phyloP scores from a whole-genome alignment of 53 echinoderm and acorn worm species.

The Holothuria scabra region DNA sequence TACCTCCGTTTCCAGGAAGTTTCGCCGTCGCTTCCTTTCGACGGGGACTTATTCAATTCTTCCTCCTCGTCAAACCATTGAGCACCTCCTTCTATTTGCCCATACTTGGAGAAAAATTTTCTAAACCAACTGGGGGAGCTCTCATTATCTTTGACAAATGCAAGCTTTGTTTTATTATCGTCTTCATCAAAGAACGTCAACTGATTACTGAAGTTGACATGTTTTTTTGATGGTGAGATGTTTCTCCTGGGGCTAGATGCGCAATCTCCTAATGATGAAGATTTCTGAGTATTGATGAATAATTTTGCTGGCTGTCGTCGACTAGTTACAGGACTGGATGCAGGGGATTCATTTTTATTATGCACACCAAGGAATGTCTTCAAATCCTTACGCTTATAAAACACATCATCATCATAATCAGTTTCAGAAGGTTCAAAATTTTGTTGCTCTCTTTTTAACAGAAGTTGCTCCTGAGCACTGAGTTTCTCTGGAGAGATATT shows the following conservation, averaged over 20 bases:
- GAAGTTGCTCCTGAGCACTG: constrained; percentile 37
- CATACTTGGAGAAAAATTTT: constrained; percentile 34
- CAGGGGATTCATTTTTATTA: neutral
- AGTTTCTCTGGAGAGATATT: neutral
- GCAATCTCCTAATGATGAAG: constrained; percentile 41
- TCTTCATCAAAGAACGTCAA: constrained; percentile 33
- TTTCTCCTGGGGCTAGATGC: constrained; percentile 14
- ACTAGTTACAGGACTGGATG: constrained; percentile 15
- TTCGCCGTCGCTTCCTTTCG: constrained; percentile 7
- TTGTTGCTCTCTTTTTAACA: constrained; percentile 10
- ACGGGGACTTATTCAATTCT: neutral
- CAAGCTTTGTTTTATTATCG: neutral
- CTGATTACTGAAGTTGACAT: constrained; percentile 48
- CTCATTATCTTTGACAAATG: constrained; percentile 37
- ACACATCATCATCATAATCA: constrained; percentile 26
- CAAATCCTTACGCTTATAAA: constrained; percentile 17
- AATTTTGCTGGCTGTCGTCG: neutral
- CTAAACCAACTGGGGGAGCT: constrained; percentile 50
- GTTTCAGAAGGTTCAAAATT: constrained; percentile 5
- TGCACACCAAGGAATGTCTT: constrained; percentile 32
- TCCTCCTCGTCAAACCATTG: constrained; percentile 5
- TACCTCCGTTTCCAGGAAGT: neutral
- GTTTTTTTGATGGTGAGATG: constrained; percentile 32
- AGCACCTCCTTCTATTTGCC: neutral
- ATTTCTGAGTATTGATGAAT: neutral